Evolutionary conservation across 2,113 vertebrate species (phyloP).

Genomic region (Rynchops niger): DNA sequence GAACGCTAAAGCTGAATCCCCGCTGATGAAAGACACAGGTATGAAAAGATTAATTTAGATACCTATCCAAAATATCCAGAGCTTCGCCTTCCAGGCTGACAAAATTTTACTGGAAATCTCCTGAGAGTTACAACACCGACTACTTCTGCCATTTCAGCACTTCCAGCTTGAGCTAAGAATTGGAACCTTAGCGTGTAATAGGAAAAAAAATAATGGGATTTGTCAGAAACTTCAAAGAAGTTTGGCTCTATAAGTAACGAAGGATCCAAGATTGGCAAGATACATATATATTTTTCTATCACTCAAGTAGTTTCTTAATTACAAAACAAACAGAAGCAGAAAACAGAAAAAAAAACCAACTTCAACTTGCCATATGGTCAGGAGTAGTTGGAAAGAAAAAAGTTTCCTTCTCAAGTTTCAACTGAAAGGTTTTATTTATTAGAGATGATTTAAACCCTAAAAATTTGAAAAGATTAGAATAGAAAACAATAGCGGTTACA

Average conservation of each 20-base stretch:
- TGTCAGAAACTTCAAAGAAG: not conserved
- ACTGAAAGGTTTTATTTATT: slow-evolving; percentile 23
- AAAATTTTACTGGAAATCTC: not conserved
- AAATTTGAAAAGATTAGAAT: slow-evolving; percentile 5
- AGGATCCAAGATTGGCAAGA: not conserved
- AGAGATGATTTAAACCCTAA: slow-evolving; percentile 21
- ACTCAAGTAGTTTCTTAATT: not conserved
- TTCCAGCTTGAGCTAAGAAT: not conserved
- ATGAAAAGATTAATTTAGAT: not conserved
- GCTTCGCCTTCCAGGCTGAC: not conserved
- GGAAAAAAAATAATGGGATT: not conserved
- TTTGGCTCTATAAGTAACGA: not conserved
- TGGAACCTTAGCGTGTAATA: not conserved
- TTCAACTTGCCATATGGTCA: not conserved
- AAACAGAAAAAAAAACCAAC: not conserved
- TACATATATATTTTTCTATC: not conserved
- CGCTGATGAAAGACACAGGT: not conserved
- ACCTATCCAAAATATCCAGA: not conserved
- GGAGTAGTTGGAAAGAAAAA: slow-evolving; percentile 19
- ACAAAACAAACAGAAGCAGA: slow-evolving; percentile 37
- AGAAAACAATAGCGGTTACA: slow-evolving; percentile 46
- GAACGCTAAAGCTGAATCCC: not conserved
- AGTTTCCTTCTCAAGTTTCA: slow-evolving; percentile 16
- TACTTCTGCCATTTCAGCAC: slow-evolving; percentile 2
- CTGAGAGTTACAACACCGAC: not conserved